Percentiles rank a stretch among this genome's conserved stretches.
These are phyloP conservation scores for Deroptyus accipitrinus DNA, from an alignment of 2,113 vertebrate species.

Conservation along the genomic window DNA sequence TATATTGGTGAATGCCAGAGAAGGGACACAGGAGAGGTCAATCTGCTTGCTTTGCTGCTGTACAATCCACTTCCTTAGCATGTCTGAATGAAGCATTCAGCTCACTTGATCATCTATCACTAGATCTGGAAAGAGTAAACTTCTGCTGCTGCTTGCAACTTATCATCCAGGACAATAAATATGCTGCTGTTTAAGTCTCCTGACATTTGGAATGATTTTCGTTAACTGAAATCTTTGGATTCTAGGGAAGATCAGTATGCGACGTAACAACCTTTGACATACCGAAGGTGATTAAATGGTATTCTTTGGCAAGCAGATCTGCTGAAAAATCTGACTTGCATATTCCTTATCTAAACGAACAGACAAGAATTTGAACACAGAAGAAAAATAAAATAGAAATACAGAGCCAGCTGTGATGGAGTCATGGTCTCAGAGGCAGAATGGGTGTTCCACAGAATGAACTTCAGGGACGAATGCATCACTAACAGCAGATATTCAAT, in stretches of 20 bases:
- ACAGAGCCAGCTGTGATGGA: background rate
- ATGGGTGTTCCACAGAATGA: background rate
- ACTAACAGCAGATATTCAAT: background rate
- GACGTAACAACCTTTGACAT: background rate
- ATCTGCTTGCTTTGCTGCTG: background rate
- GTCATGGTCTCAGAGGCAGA: background rate
- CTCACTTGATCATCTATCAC: background rate
- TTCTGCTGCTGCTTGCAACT: background rate
- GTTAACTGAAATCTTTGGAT: background rate
- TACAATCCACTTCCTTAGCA: background rate
- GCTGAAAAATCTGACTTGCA: background rate
- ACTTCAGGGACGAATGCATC: background rate
- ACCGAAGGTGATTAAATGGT: background rate
- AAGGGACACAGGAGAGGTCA: background rate
- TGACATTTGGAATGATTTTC: background rate
- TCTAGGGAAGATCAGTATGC: background rate
- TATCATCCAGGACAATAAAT: background rate
- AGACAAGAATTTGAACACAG: background rate
- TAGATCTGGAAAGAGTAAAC: background rate
- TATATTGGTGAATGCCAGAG: background rate
- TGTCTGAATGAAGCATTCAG: background rate
- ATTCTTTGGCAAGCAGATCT: background rate
- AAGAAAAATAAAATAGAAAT: background rate
- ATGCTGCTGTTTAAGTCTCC: background rate
- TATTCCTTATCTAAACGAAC: background rate